phyloP scores from a whole-genome alignment of 1,140 invertebrate genomes.

The Megalopta genalis region DNA sequence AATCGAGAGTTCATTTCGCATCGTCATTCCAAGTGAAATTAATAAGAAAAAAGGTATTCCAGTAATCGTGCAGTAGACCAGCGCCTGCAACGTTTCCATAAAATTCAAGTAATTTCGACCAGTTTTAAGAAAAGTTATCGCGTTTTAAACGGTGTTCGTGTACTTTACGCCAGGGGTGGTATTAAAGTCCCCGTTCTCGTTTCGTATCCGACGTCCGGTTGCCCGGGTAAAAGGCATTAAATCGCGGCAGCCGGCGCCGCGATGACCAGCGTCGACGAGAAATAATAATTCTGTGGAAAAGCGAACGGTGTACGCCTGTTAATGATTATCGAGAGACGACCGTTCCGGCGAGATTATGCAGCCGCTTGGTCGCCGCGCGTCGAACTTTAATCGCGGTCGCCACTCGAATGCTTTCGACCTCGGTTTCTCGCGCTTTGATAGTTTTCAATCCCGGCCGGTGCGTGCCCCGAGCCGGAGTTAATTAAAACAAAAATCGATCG shows the following conservation, averaged over 20 bases:
- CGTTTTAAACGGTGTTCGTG: no score
- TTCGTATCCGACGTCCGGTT: no score
- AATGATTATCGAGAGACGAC: constrained; percentile 44
- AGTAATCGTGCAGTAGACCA: no score
- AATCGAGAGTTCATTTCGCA: no score
- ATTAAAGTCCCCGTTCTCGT: no score
- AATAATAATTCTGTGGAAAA: constrained; percentile 51
- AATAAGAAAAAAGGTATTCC: no score
- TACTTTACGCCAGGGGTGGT: no score
- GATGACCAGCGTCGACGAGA: constrained; percentile 28
- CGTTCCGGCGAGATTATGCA: background rate
- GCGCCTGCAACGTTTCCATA: no score
- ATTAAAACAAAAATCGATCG: constrained; percentile 8
- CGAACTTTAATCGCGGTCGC: constrained; percentile 5
- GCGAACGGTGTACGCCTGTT: constrained; percentile 8
- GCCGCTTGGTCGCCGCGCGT: background rate
- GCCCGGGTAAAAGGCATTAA: no score
- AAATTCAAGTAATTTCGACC: no score
- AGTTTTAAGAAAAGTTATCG: no score
- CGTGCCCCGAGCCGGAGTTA: background rate
- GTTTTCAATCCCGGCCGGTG: background rate
- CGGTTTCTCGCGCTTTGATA: constrained; percentile 11
- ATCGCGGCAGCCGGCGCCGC: background rate
- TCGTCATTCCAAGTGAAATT: no score
- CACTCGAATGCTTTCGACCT: constrained; percentile 1